Evolutionary conservation across 1,140 invertebrate species (phyloP).

Genomic region (Drosophila melanogaster): DNA sequence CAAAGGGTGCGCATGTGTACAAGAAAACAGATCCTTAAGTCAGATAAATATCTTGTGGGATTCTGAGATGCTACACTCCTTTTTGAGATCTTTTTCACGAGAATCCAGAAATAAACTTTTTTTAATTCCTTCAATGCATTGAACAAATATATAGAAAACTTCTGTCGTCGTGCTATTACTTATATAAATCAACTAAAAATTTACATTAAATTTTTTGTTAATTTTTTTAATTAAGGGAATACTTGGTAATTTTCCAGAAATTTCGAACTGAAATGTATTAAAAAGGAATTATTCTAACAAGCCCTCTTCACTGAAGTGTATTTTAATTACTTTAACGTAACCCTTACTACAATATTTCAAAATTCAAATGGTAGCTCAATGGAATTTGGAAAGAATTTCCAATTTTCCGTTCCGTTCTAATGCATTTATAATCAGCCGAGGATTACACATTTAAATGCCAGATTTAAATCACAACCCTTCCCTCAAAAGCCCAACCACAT

Average conservation of each 20-base stretch:
- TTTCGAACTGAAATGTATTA: neutral
- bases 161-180: too few species aligned
- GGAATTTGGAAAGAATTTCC: conserved; percentile 26
- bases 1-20: conserved; percentile 37
- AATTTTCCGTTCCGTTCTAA: conserved; percentile 33
- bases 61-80: neutral
- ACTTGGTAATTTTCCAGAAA: too few species aligned
- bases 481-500: conserved; percentile 20
- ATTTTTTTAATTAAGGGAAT: too few species aligned
- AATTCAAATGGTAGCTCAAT: conserved; percentile 4
- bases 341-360: neutral
- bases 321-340: conserved; percentile 13
- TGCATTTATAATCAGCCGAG: conserved; percentile 52
- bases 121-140: too few species aligned
- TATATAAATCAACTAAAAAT: too few species aligned
- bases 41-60: neutral
- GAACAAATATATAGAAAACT: too few species aligned
- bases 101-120: too few species aligned
- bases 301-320: neutral
- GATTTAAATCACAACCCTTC: conserved; percentile 45
- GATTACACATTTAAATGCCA: conserved; percentile 66
- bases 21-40: conserved; percentile 5
- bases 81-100: neutral
- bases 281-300: neutral
- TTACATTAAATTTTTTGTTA: too few species aligned